Conservation (phyloP, 2,113 vertebrate species). For the Lonchura striata region DNA sequence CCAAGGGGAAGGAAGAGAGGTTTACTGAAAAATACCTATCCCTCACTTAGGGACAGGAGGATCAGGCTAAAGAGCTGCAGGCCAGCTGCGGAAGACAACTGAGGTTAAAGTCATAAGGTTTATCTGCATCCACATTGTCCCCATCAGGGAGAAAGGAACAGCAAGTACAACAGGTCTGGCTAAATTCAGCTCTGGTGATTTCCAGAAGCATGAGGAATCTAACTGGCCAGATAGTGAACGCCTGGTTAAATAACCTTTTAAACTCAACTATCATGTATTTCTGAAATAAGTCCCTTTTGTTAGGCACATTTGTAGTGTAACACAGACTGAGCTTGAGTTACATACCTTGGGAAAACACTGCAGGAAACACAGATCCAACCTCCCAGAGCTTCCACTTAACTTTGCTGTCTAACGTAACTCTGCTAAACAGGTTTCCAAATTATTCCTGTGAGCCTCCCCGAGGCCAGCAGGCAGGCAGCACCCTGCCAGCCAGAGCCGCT, state of each 20-base stretch:
- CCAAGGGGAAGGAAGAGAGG: not conserved
- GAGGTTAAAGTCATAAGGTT: not conserved
- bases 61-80: not conserved
- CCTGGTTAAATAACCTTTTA: not conserved
- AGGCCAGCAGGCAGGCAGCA: not conserved
- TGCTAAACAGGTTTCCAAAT: not conserved
- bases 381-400: not conserved
- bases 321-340: not conserved
- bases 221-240: not conserved
- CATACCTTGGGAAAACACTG: not conserved
- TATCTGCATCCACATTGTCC: not conserved
- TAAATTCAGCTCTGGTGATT: not conserved
- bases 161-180: not conserved
- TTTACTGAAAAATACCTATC: not conserved
- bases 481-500: rapidly evolving
- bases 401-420: not conserved
- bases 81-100: not conserved
- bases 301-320: not conserved
- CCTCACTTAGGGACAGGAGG: not conserved
- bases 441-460: not conserved
- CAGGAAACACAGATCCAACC: not conserved
- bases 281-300: not conserved
- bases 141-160: not conserved
- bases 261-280: not conserved
- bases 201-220: not conserved